Base-by-base conservation (phyloP, 2,888 invertebrate species). In the Nymphalis polychloros region DNA sequence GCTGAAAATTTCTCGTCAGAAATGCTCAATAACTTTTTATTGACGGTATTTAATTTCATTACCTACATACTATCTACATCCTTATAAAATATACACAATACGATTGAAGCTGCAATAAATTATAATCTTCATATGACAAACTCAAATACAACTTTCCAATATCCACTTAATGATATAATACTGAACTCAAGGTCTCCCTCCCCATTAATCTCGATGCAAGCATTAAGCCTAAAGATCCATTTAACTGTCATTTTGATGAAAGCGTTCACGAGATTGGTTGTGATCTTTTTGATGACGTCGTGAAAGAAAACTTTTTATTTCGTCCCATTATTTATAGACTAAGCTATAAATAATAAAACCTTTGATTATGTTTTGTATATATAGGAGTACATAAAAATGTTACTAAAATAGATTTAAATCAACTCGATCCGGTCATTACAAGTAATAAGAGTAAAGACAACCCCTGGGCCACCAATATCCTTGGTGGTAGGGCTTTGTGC, bases 141-240 rank as follows among this genome's bases (percentile, higher is more conserved):
- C 53, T 3, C 27, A 53, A 53, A 41, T 19, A 19, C 3, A 35
- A 6, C 27, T 19, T 13, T 41, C 35, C 35, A 41, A 57, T 55
- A 17, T n/a, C 6, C n/a, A 31, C 53, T 27, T 5, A 52, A 10
- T 27, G 17, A 55, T 57, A 13, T 55, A 10, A 57, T 4, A 19
- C 41, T 41, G 57, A 19, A 10, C 41, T 19, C 57, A 19, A 35
- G 10, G 13, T 19, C 35, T 27, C 66, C 61, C 23, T 16, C 8
- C 52, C 47, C 55, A 57, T 67, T 62, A 67, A 67, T 67, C 66
- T 62, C 62, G 61, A 67, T 55, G 55, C 41, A 47, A 55, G 49
- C 41, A 67, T 57, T 67, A 62, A 67, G 66, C 66, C 66, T 62
- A 57, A 55, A 61, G 66, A 67, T 67, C 61, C 48, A 49, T 67